Base-by-base conservation (phyloP, 2,888 invertebrate species). In the Acanthococcus lagerstroemiae region DNA sequence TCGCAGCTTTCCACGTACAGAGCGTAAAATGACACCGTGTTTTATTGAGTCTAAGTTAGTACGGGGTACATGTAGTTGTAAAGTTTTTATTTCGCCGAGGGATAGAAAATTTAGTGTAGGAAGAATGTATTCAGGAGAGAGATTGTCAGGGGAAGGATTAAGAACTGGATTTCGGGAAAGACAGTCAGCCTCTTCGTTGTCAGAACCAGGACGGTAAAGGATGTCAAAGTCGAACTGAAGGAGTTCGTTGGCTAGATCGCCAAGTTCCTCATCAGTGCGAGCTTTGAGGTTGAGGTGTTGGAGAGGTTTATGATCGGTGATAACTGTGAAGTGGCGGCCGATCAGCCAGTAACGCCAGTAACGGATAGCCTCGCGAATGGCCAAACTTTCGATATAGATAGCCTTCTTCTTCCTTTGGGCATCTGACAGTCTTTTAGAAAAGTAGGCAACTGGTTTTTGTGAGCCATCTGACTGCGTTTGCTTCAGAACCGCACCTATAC, bases 401-500 rank as follows among this genome's bases (percentile, higher is more conserved):
- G 69, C 68, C 37, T 67, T 68, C 22, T 69, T 60, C 48, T 65
- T 69, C 44, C 55, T 56, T 55, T 68, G 67, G 3, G 37, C 25
- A 19, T 37, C 44, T 25, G 30, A 67, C 26, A 69, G 37, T 57
- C 66, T 69, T 52, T 66, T 67, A 30, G 67, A 69, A 25, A 68
- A 68, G 56, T 67, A 71, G 25, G 70, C 70, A 55, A 70, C 70
- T 22, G 70, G 25, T 48, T 55, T 65, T 70, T 55, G 65, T 66
- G 65, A 50, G 9, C 65, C 68, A 66, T 70, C 67, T 55, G 15
- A 1, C 61, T 72, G 70, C 61, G 65, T 45, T 65, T 71, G 71
- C 68, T 71, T 72, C 30, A 71, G 63, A 27, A 69, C 61, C 66
- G 70, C 71, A n/a, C 70, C 71, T 26, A 72, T 24, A 15, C 71